phyloP scores from a whole-genome alignment of 1,140 invertebrate genomes.

The Papilio glaucus region DNA sequence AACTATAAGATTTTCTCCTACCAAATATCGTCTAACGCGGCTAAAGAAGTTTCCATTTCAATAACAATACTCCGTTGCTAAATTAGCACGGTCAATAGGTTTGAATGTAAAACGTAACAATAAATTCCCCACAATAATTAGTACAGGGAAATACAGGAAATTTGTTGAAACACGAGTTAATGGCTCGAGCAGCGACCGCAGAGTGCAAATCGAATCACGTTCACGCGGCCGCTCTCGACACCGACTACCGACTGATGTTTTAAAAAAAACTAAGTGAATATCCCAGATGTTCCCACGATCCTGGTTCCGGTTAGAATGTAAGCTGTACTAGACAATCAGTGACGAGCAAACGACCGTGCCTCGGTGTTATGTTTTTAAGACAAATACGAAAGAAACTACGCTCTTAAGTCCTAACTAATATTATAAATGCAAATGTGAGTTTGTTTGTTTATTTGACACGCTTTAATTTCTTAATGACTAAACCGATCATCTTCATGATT shows the following conservation, averaged over 20 bases:
- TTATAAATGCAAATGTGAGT: no score
- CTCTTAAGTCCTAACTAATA: no score
- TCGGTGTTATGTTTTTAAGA: neutral
- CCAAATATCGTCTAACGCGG: no score
- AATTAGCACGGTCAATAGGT: neutral
- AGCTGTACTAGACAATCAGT: slow-evolving; percentile 15
- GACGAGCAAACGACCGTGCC: neutral
- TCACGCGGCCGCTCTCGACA: slow-evolving; percentile 35
- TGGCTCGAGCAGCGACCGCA: slow-evolving; percentile 39
- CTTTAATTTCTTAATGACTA: no score
- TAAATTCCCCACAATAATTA: slow-evolving; percentile 24
- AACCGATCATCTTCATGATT: no score
- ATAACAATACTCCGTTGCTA: no score
- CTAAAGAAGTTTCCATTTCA: no score
- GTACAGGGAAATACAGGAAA: slow-evolving; percentile 39
- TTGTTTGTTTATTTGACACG: no score
- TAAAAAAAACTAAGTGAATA: slow-evolving; percentile 51
- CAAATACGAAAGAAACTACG: neutral
- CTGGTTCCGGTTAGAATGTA: slow-evolving; percentile 45
- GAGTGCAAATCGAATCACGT: slow-evolving; percentile 44
- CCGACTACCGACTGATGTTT: slow-evolving; percentile 38
- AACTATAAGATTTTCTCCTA: no score
- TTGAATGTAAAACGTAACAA: neutral
- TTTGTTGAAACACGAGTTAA: slow-evolving; percentile 41
- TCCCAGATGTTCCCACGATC: slow-evolving; percentile 52